Percentiles rank a stretch among this genome's conserved stretches.
Conservation (phyloP, 2,888 invertebrate genomes). For the Deilephila elpenor region DNA sequence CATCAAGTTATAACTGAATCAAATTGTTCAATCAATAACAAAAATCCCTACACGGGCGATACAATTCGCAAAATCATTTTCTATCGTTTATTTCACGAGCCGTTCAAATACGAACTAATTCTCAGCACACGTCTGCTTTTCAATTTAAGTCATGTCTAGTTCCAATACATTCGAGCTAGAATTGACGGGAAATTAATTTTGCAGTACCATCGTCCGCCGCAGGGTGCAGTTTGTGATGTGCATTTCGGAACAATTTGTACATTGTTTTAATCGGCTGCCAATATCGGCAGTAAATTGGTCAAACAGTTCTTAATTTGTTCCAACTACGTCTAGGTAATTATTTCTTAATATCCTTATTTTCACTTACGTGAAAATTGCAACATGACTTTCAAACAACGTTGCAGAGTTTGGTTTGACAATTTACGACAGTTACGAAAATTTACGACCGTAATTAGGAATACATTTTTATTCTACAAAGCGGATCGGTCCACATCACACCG, state of each 20-base stretch:
- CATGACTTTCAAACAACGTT: no score
- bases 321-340: background rate
- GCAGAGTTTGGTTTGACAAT: no score
- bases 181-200: background rate
- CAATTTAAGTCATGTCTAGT: slow-evolving; percentile 2
- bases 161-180: background rate
- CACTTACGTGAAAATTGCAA: no score
- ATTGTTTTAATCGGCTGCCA: background rate
- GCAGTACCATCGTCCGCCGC: background rate
- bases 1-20: no score
- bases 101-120: background rate
- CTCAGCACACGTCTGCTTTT: background rate
- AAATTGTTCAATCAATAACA: no score
- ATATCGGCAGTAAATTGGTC: background rate
- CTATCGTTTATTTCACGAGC: background rate
- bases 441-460: no score
- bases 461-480: no score
- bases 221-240: background rate
- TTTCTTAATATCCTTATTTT: no score
- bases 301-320: background rate
- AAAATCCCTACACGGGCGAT: no score
- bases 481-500: no score
- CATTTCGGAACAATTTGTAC: background rate
- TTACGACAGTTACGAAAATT: no score
- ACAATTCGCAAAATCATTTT: background rate